Base-by-base conservation (phyloP, 2,888 invertebrate genomes). In the Nomada flava region DNA sequence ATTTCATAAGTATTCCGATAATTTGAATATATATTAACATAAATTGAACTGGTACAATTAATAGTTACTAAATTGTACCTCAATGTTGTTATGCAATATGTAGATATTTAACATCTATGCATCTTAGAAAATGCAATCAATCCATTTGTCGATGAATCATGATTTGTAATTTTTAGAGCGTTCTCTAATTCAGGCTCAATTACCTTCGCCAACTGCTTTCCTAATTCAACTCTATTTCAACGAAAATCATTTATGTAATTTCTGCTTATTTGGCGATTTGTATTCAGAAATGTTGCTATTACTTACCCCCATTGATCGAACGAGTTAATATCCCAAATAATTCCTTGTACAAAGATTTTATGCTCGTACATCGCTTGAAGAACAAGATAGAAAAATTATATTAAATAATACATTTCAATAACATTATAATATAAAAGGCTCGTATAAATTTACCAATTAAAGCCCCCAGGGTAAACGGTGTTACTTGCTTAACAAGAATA, bases 271-370 rank as follows among this genome's bases (percentile, higher is more conserved):
- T 44, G 13, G 11, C 36, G 20, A 36, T 26, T 29, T 0, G 4
- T 3, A 10, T 47, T 23, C 4, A 23, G 26, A 15, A 26, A 29
- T 73, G 20, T 68, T 52, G 36, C 42, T 63, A 29, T 42, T 63
- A 94, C 95, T 94, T 93, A 96, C 96, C 99, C 99, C 99, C 99
- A 99, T 93, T 99, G 99, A 95, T 99, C 99, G 94, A 97, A 99
- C 0, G 99, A 99, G 94, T 99, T 99, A 93, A 99, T 99, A 94
- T 99, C 98, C 99, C 99, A 99, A 91, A 99, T 97, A 64, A 98
- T 96, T 60, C 99, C 99, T 94, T 99, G 99, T 0, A 97, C 97
- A 95, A 99, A 99, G 90, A 99, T 99, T 95, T 99, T 99, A 94
- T 99, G 99, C 94, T 99, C 99, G 94, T 99, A 99, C 95, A 98